These are phyloP conservation scores for Chitala chitala DNA, from an alignment of 2,113 vertebrate species.

Conservation along the genomic window DNA sequence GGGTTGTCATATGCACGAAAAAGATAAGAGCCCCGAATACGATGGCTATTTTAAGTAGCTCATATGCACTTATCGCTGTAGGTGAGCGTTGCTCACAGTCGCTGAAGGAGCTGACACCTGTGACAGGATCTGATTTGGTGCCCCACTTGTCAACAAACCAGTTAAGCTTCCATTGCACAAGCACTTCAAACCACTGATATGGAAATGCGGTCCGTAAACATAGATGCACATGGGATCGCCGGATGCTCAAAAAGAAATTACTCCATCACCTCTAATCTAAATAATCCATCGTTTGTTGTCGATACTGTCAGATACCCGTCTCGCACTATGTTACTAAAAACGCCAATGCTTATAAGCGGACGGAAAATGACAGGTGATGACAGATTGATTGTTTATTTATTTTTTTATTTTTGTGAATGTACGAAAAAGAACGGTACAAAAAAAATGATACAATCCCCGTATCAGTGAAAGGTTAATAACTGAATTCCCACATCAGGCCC, in stretches of 20 bases:
- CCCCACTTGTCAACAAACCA: not conserved
- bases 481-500: not conserved
- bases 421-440: not conserved
- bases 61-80: not conserved
- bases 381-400: too few species aligned
- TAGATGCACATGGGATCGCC: not conserved
- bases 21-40: not conserved
- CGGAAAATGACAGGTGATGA: too few species aligned
- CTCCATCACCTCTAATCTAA: not conserved
- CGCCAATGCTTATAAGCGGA: too few species aligned
- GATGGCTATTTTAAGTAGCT: not conserved
- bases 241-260: slow-evolving; percentile 8
- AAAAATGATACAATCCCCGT: not conserved
- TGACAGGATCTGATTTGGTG: slow-evolving; percentile 1
- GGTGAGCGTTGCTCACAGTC: not conserved
- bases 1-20: slow-evolving; percentile 13
- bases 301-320: not conserved
- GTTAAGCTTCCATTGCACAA: not conserved
- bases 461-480: slow-evolving; percentile 18
- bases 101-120: not conserved
- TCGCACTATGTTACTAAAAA: not conserved
- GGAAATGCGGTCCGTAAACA: slow-evolving; percentile 6
- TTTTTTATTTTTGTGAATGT: not conserved
- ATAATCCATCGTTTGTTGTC: not conserved
- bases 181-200: not conserved